Evolutionary conservation across 2,888 invertebrate species (phyloP).

Genomic region (Tanaodytes sp.): DNA sequence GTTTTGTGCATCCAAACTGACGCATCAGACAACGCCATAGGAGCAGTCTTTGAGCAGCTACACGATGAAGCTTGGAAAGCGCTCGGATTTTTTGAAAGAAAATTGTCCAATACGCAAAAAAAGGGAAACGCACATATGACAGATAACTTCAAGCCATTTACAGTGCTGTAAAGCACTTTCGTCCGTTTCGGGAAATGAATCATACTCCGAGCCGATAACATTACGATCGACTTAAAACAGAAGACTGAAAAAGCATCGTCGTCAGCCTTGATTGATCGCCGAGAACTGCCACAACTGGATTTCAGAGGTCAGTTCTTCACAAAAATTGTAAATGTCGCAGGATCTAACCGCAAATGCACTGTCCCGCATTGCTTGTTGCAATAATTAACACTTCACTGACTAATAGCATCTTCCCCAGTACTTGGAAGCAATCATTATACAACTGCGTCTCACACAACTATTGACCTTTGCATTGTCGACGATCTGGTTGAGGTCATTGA

Average conservation of each 20-base stretch:
- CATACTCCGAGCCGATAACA: constrained; percentile 5
- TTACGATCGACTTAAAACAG: neutral
- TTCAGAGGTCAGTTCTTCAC: constrained; percentile 45
- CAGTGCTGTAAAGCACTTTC: constrained; percentile 28
- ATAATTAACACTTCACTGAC: too few species aligned
- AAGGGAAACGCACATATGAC: constrained; percentile 20
- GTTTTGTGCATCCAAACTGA: neutral
- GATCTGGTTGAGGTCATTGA: too few species aligned
- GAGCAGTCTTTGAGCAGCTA: constrained; percentile 1
- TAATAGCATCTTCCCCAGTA: too few species aligned
- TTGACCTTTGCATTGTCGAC: too few species aligned
- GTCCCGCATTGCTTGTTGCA: constrained; percentile 9
- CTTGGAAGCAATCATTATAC: too few species aligned
- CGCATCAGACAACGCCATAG: neutral
- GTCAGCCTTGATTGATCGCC: too few species aligned
- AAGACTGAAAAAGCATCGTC: neutral
- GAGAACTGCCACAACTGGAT: constrained; percentile 17
- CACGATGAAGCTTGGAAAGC: neutral
- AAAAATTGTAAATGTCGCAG: constrained; percentile 34
- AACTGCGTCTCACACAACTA: too few species aligned
- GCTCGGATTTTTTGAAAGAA: constrained; percentile 7
- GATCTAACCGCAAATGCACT: constrained; percentile 28
- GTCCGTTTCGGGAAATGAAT: constrained; percentile 13
- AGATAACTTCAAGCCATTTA: constrained; percentile 10
- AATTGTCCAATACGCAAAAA: constrained; percentile 13